These are phyloP conservation scores for Sesia bembeciformis DNA, from an alignment of 2,888 invertebrate species.

Conservation along the genomic window DNA sequence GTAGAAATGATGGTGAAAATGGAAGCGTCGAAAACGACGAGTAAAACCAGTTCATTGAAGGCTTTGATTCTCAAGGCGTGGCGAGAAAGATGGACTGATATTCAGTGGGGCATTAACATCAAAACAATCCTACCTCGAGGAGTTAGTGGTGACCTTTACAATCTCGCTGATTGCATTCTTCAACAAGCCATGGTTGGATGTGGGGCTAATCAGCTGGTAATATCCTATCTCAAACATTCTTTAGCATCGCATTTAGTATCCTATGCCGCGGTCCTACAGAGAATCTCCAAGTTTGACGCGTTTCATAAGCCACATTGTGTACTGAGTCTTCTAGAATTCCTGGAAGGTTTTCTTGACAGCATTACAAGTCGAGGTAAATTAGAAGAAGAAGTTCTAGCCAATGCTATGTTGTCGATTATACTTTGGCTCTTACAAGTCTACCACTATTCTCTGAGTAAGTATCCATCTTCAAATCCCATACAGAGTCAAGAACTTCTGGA, in stretches of 20 bases:
- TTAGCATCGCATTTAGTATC: constrained; percentile 92
- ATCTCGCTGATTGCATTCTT: constrained; percentile 92
- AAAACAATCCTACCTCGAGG: constrained; percentile 92
- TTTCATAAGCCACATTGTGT: constrained; percentile 92
- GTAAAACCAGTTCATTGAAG: constrained; percentile 87
- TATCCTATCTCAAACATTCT: constrained; percentile 94
- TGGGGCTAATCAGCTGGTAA: constrained; percentile 91
- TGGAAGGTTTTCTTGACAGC: constrained; percentile 80
- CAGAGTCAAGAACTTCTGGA: constrained; percentile 78
- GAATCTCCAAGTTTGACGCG: constrained; percentile 91
- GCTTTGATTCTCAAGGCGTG: constrained; percentile 89
- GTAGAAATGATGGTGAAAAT: constrained; percentile 49
- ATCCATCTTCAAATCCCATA: constrained; percentile 58
- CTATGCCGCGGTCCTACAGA: constrained; percentile 90
- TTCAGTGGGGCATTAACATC: constrained; percentile 97
- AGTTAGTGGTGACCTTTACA: constrained; percentile 95
- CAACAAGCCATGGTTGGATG: constrained; percentile 96
- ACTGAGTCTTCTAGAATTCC: constrained; percentile 87
- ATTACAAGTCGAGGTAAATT: constrained; percentile 85
- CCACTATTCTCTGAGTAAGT: constrained; percentile 61
- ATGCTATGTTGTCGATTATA: constrained; percentile 86
- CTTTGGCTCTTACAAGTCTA: constrained; percentile 88
- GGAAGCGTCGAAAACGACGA: constrained; percentile 86
- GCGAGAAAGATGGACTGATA: constrained; percentile 96
- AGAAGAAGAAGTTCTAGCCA: constrained; percentile 90